Percentiles rank a stretch among this genome's conserved stretches.
These are phyloP conservation scores for Lagopus leucura DNA, from an alignment of 2,113 vertebrate species.

Conservation along the genomic window DNA sequence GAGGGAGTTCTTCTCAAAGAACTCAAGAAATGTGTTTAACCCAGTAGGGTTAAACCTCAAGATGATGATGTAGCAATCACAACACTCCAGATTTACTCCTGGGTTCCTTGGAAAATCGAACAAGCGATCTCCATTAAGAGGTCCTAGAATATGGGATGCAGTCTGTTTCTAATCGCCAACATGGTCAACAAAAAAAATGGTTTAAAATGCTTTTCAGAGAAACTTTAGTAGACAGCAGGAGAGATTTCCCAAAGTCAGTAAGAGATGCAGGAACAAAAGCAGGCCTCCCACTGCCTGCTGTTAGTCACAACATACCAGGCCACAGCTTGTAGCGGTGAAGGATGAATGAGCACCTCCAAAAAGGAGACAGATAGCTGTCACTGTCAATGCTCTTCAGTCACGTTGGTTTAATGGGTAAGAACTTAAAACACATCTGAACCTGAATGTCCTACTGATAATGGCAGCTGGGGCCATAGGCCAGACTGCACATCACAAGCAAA, in stretches of 20 bases:
- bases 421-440: fast-evolving
- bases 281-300: background rate
- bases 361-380: background rate
- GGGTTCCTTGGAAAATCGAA: background rate
- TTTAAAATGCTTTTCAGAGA: background rate
- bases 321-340: background rate
- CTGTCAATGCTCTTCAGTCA: background rate
- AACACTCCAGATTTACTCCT: background rate
- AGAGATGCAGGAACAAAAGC: background rate
- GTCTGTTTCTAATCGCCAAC: background rate
- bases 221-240: background rate
- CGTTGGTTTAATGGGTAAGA: background rate
- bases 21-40: background rate
- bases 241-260: background rate
- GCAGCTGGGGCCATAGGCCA: background rate
- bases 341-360: background rate
- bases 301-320: background rate
- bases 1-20: background rate
- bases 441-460: background rate
- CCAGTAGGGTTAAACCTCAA: background rate
- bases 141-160: background rate
- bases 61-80: background rate
- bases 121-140: background rate
- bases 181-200: background rate
- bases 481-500: background rate